These are phyloP conservation scores for Apostichopus japonicus DNA, from an alignment of 35 echinoderm and acorn worm species.

Conservation along the genomic window DNA sequence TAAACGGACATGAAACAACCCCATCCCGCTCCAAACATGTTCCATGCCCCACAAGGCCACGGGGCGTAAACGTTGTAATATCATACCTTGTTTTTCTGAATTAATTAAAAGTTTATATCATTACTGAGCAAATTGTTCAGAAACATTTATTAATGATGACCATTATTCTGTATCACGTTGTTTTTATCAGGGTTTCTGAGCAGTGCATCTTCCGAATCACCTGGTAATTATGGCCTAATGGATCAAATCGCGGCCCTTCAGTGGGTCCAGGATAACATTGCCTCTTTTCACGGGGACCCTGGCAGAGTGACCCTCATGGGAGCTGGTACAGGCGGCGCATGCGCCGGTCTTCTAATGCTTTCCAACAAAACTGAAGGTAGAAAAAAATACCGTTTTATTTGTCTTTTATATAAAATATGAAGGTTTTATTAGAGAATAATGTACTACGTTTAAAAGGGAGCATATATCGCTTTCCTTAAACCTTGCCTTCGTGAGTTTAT, in stretches of 20 bases:
- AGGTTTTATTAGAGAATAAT: no score
- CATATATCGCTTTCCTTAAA: no score
- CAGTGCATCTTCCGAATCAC: conserved; percentile 59
- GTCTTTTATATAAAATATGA: neutral
- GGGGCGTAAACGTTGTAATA: no score
- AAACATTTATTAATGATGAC: no score
- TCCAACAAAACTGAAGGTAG: conserved; percentile 89
- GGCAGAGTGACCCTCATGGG: conserved; percentile 75
- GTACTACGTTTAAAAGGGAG: no score
- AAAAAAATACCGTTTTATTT: neutral
- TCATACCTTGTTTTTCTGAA: no score
- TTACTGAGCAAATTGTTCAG: no score
- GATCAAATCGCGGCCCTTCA: conserved; percentile 87
- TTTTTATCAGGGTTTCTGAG: conserved; percentile 81
- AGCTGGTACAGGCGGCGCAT: conserved; percentile 85
- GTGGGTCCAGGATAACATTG: conserved; percentile 93
- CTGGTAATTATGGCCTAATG: conserved; percentile 89
- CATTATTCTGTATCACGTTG: neutral
- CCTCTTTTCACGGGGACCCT: conserved; percentile 76
- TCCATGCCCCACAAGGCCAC: no score
- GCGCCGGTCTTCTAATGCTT: conserved; percentile 77
- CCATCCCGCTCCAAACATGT: no score
- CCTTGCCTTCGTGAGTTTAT: no score
- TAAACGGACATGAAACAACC: no score
- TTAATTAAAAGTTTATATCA: no score